Base-by-base conservation (phyloP, 2,888 invertebrate species). In the Drosophila histrio region DNA sequence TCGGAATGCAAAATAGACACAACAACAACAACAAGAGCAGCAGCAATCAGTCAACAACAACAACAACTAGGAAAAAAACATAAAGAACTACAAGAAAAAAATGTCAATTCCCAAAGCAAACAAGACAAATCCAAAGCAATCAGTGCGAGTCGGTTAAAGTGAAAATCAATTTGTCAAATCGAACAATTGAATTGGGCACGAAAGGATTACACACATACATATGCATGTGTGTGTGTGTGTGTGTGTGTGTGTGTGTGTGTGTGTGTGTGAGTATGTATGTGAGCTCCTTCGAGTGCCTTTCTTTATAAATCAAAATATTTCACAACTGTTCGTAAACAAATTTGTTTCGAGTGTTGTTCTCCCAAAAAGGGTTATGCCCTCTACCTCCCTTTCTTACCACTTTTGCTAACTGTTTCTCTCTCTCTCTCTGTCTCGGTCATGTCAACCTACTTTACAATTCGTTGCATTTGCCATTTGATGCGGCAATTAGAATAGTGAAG, bases 131-230 rank as follows among this genome's bases (percentile, higher is more conserved):
- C 66, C 73, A 81, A 80, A 87, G 80, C 72, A 81, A 73, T 75
- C 79, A 74, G 73, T 61, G 72, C 67, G 63, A 76, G 52, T 60
- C 70, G 78, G 66, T 72, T 78, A 76, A 78, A 82, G 83, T 82
- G 80, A 69, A 82, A 82, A 82, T 82, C 82, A 82, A 82, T 82
- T 82, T 82, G 83, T 82, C 82, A 82, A 82, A 83, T 86, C 82
- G 82, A 85, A 82, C 83, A 82, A 85, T 85, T 75, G 82, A 85
- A 78, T 68, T 84, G 80, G 80, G 80, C 79, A 59, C 65, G 86
- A 78, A 82, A 78, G 86, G 86, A 86, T 82, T 86, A 82, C 82
- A 75, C 34, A 32, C 38, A 38, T 5, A 47, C 36, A 38, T 9
- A 65, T 44, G n/a, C 28, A 49, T 13, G 15, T 5, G 17, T 21